A percentile compares a stretch with the other conserved stretches of the same genome.
Evolutionary conservation across 2,888 invertebrate species (phyloP).

Genomic region (Epiblema foenella): DNA sequence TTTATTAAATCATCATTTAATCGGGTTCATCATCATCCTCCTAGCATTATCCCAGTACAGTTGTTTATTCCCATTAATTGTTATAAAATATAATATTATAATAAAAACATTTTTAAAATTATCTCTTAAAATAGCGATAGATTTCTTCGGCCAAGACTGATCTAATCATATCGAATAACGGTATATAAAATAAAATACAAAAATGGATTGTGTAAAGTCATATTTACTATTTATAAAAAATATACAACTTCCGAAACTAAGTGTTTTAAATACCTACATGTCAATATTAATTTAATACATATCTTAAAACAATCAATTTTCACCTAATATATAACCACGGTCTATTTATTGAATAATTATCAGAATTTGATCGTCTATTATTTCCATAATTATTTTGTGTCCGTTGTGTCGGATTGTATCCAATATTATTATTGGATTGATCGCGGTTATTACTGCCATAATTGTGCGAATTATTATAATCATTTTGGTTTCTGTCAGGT

Average conservation of each 20-base stretch:
- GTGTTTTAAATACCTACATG: constrained; percentile 5
- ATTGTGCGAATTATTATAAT: constrained; percentile 27
- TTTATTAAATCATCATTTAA: too few relatives aligned
- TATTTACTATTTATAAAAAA: constrained; percentile 27
- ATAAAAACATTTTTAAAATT: too few relatives aligned
- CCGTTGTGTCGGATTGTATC: constrained; percentile 15
- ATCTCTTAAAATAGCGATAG: too few relatives aligned
- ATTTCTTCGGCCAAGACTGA: background rate
- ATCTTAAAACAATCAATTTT: background rate
- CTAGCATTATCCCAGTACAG: too few relatives aligned
- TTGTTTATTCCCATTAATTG: too few relatives aligned
- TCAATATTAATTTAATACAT: constrained; percentile 1
- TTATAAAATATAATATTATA: too few relatives aligned
- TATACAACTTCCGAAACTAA: background rate
- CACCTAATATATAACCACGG: constrained; percentile 26
- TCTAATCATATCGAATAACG: background rate
- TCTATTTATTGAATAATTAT: constrained; percentile 24
- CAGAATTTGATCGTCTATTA: constrained; percentile 23
- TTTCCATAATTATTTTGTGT: constrained; percentile 24
- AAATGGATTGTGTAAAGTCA: background rate
- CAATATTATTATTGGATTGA: constrained; percentile 22
- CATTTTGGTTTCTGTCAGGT: constrained; percentile 12
- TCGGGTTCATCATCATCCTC: too few relatives aligned
- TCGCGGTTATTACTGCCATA: constrained; percentile 21
- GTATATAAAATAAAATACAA: constrained; percentile 12